Evolutionary conservation across 2,888 invertebrate genomes (phyloP).

Genomic region (Panopea generosa): DNA sequence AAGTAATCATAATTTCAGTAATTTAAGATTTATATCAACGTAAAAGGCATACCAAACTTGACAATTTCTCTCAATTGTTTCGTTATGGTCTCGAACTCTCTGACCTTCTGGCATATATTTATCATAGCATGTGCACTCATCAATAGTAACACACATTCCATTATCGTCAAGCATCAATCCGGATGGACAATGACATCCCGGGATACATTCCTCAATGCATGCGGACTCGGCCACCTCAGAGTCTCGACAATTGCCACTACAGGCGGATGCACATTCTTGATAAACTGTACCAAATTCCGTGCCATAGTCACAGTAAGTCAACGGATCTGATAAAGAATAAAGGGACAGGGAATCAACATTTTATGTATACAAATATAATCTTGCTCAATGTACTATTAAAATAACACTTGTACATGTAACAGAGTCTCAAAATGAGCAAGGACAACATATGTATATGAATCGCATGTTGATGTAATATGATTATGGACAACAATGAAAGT

Average conservation of each 20-base stretch:
- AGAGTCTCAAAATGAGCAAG: too few relatives aligned
- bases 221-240: conserved; percentile 18
- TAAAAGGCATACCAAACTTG: conserved; percentile 55
- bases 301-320: too few relatives aligned
- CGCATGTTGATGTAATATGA: too few relatives aligned
- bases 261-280: conserved; percentile 44
- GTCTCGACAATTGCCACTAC: conserved; percentile 51
- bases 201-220: conserved; percentile 54
- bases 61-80: conserved; percentile 32
- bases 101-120: conserved; percentile 6
- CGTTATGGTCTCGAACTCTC: conserved; percentile 19
- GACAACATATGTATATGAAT: too few relatives aligned
- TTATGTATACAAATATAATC: too few relatives aligned
- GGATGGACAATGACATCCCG: conserved; percentile 54
- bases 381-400: too few relatives aligned
- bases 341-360: too few relatives aligned
- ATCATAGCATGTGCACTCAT: conserved; percentile 60
- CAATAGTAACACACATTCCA: conserved; percentile 38
- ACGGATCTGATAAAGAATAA: too few relatives aligned
- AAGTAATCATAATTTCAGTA: too few relatives aligned
- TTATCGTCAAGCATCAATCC: conserved; percentile 28
- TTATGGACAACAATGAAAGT: too few relatives aligned
- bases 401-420: too few relatives aligned
- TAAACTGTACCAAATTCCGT: conserved; percentile 26
- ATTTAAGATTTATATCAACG: too few relatives aligned